phyloP scores from a whole-genome alignment of 1,140 invertebrate genomes.

The Aphis gossypii region DNA sequence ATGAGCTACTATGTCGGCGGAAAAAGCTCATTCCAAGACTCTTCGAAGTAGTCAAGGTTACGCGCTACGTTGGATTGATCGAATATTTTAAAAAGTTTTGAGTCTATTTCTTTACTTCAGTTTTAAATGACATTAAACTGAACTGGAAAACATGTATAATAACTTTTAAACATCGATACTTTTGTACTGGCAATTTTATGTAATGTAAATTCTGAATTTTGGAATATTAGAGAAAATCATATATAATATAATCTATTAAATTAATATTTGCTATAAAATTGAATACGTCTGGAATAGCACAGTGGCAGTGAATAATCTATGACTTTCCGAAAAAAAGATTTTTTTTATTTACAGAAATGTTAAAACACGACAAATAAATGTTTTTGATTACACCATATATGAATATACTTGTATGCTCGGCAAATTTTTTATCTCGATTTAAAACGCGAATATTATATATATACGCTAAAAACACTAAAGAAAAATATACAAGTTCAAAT shows the following conservation, averaged over 20 bases:
- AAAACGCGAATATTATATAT: not conserved
- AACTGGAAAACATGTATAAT: not conserved
- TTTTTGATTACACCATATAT: too few species aligned
- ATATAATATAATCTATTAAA: not conserved
- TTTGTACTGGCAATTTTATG: not conserved
- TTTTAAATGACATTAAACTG: not conserved
- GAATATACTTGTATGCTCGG: not conserved
- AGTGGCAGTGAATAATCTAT: not conserved
- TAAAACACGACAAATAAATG: not conserved
- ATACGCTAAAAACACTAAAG: not conserved
- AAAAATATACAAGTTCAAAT: not conserved
- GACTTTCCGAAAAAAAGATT: not conserved
- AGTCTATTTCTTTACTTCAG: not conserved
- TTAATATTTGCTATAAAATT: not conserved
- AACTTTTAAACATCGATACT: not conserved
- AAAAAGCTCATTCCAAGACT: not conserved
- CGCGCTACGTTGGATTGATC: slow-evolving; percentile 8
- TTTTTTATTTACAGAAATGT: not conserved
- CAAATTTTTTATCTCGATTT: not conserved
- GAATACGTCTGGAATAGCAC: not conserved
- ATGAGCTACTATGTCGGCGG: not conserved
- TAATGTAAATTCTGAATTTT: not conserved
- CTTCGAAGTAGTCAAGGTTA: slow-evolving; percentile 45
- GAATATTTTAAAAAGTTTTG: not conserved
- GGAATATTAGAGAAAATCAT: not conserved